These are phyloP conservation scores for Onychomys torridus DNA, from an alignment of 2,797 vertebrate species.

Conservation along the genomic window DNA sequence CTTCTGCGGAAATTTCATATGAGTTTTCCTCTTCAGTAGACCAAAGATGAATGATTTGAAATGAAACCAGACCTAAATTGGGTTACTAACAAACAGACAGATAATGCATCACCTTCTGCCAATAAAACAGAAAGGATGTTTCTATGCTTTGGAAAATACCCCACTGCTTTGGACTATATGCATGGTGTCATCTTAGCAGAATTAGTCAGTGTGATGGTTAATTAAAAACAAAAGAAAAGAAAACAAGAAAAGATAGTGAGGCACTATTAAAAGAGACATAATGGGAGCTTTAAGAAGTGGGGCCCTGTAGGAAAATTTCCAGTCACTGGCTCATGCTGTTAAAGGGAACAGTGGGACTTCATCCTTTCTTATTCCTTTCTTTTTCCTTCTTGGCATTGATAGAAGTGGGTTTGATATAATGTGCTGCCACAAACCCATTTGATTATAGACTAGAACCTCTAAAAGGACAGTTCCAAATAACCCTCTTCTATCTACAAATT, in stretches of 20 bases:
- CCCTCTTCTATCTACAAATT: background rate
- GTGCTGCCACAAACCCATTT: background rate
- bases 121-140: background rate
- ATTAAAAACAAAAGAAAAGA: background rate
- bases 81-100: background rate
- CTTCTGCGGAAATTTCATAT: background rate
- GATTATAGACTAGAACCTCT: background rate
- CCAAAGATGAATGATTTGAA: background rate
- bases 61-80: slow-evolving; percentile 12
- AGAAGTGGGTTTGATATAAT: background rate
- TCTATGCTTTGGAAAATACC: background rate
- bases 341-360: background rate
- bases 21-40: background rate
- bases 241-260: too few species aligned
- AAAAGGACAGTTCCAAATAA: background rate
- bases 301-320: background rate
- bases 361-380: background rate
- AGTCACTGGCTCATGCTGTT: background rate
- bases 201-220: background rate
- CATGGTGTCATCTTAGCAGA: background rate
- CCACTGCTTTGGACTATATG: background rate
- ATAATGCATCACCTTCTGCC: background rate
- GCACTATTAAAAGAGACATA: background rate
- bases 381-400: background rate
- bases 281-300: background rate